Conservation (phyloP, 2,797 vertebrate genomes). For the Pangasius krempfi region DNA sequence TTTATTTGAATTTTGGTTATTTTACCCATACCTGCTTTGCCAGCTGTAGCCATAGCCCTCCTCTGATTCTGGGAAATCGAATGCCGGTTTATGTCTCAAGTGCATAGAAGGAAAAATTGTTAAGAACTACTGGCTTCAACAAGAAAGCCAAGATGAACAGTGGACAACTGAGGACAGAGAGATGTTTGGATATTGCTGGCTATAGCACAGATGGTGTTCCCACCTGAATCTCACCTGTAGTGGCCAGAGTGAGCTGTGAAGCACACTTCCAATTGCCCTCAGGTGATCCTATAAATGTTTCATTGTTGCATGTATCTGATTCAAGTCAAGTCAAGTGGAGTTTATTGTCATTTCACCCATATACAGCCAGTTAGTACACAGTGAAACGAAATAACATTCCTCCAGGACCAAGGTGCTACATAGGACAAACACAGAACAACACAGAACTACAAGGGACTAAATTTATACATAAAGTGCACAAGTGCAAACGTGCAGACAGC, state of each 20-base stretch:
- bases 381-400: no score
- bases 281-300: constrained; percentile 21
- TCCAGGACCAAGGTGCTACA: no score
- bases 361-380: no score
- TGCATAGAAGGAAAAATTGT: not conserved
- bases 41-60: not conserved
- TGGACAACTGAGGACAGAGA: not conserved
- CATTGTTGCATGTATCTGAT: constrained; percentile 2
- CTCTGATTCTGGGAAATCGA: not conserved
- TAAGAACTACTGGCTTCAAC: not conserved
- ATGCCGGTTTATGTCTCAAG: not conserved
- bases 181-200: not conserved
- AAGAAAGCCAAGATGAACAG: not conserved
- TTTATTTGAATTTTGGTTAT: not conserved
- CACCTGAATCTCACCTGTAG: not conserved
- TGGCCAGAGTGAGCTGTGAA: constrained; percentile 11
- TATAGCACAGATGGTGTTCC: constrained; percentile 8
- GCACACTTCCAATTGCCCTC: constrained; percentile 18
- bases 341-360: no score
- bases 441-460: no score
- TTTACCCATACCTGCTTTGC: not conserved
- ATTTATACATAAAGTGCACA: no score
- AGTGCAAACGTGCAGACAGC: no score
- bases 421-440: no score
- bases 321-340: no score